These are phyloP conservation scores for Luperina testacea DNA, from an alignment of 2,888 invertebrate genomes.

Conservation along the genomic window DNA sequence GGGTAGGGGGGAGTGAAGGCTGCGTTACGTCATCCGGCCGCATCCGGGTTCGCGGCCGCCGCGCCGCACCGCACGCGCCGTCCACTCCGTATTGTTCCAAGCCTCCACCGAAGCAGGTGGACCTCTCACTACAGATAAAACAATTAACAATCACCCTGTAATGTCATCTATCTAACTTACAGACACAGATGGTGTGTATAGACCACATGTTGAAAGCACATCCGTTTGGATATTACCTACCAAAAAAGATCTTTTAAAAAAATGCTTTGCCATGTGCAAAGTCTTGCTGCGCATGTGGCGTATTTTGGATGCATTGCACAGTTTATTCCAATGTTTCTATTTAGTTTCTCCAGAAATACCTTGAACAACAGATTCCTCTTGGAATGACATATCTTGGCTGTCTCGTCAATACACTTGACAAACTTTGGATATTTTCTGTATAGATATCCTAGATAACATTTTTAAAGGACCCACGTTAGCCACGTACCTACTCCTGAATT, in stretches of 20 bases:
- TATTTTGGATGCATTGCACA: conserved; percentile 1
- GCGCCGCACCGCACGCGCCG: conserved; percentile 79
- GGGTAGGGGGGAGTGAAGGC: conserved; percentile 75
- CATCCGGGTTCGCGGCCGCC: conserved; percentile 90
- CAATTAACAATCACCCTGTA: conserved; percentile 1
- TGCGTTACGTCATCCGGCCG: conserved; percentile 86
- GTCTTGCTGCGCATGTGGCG: background rate
- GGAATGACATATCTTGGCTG: background rate
- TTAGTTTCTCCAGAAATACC: background rate
- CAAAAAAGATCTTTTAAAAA: conserved; percentile 4
- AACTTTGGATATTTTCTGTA: background rate
- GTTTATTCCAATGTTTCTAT: background rate
- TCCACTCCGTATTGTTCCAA: conserved; percentile 69
- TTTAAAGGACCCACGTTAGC: background rate
- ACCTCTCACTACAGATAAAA: conserved; percentile 35
- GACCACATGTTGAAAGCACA: conserved; percentile 22
- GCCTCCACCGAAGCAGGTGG: conserved; percentile 57
- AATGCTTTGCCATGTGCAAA: conserved; percentile 27
- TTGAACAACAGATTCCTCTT: background rate
- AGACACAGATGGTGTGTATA: conserved; percentile 7
- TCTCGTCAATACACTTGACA: background rate
- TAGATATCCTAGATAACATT: background rate
- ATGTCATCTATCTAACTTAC: background rate
- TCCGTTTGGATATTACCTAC: conserved; percentile 20
- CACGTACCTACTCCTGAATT: conserved; percentile 5